Base-by-base conservation (phyloP, 2,797 vertebrate species). In the Muraenolepis orangiensis region DNA sequence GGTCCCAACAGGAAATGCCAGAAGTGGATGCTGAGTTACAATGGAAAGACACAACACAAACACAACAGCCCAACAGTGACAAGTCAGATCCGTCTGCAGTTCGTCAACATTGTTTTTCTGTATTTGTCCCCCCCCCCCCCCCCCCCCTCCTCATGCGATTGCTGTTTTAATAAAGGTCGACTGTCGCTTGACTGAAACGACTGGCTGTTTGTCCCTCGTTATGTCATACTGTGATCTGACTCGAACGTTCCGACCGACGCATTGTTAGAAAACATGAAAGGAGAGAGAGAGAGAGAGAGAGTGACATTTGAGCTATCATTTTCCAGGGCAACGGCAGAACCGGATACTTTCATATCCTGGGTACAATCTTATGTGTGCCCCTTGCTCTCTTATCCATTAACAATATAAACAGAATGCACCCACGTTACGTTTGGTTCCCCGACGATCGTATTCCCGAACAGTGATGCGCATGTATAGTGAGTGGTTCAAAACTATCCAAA, bases 111-210 rank as follows among this genome's bases (percentile, higher is more conserved):
- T n/a, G n/a, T n/a, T n/a, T 76, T 83, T 70, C 12, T 81, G 82
- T 68, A 70, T 76, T 79, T 32, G n/a, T 73, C 74, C 16, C 10
- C 29, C 12, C 31, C 78, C 71, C 30, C 38, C 72, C 85, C 78
- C 83, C 74, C 71, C 72, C 40, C 68, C 14, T 72, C 36, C 69
- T 80, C 87, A 83, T 79, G 31, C 76, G 78, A 87, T 72, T 75
- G 79, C 74, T 80, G 78, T 85, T 87, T 84, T 72, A 93, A 86
- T 93, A 93, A 93, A 93, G 81, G 79, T 76, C 51, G 68, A 42
- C 66, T 84, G 78, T 85, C 82, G 79, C 77, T 67, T 69, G 76
- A 78, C 71, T 76, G 80, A 76, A 78, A 75, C 76, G 73, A 80
- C 67, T 80, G 66, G 0, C 13, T 80, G 64, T 75, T 86, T 88